These are phyloP conservation scores for Polyommatus iphigenia DNA, from an alignment of 2,888 invertebrate genomes.

Conservation along the genomic window DNA sequence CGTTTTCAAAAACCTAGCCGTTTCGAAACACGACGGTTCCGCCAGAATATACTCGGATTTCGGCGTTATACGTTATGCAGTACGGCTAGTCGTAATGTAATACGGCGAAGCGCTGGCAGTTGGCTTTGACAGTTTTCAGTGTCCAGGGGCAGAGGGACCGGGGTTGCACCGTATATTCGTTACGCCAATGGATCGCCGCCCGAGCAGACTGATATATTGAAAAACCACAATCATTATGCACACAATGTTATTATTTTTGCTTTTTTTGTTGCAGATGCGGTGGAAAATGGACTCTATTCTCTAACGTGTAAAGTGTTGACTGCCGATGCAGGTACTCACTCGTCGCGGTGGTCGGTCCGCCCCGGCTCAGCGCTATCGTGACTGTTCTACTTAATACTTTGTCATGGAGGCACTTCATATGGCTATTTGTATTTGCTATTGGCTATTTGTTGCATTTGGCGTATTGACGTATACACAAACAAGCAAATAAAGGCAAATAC, in stretches of 20 bases:
- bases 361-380: no score
- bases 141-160: neutral
- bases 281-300: conserved; percentile 77
- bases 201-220: neutral
- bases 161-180: no score
- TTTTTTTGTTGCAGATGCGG: conserved; percentile 72
- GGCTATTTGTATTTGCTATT: neutral
- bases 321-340: neutral
- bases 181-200: neutral
- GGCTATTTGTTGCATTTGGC: no score
- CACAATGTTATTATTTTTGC: neutral
- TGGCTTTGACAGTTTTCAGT: neutral
- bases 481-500: no score
- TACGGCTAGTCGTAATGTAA: no score
- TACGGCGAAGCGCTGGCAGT: neutral
- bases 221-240: neutral
- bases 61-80: no score
- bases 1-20: no score
- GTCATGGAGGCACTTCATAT: no score
- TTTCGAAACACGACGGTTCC: no score
- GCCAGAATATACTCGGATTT: no score
- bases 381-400: neutral
- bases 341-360: no score
- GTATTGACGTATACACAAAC: no score
- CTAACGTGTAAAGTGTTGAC: conserved; percentile 52